Evolutionary conservation across 2,888 invertebrate species (phyloP).

Genomic region (Drosophila mercatorum): DNA sequence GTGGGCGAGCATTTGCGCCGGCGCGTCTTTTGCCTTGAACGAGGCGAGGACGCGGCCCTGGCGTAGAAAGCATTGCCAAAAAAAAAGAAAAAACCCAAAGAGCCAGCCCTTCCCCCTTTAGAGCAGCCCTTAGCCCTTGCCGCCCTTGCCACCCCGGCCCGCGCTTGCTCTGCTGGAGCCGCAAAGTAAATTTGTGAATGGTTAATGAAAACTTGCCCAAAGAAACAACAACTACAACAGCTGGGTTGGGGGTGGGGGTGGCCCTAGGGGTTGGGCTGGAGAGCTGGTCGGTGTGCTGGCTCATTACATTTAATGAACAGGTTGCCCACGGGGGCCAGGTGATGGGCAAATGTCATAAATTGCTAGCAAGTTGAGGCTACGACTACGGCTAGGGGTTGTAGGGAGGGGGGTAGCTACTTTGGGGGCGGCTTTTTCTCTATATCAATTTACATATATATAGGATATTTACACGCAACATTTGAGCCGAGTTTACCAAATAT

Average conservation of each 20-base stretch:
- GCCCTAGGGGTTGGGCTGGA: slow-evolving; percentile 2
- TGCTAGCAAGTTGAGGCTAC: slow-evolving; percentile 31
- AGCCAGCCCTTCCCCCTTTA: not conserved
- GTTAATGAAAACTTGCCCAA: slow-evolving; percentile 77
- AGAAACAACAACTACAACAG: slow-evolving; percentile 6
- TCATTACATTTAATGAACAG: slow-evolving; percentile 77
- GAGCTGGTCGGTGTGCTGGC: slow-evolving; percentile 51
- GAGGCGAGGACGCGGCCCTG: slow-evolving; percentile 58
- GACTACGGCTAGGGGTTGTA: not conserved
- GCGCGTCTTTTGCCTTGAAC: slow-evolving; percentile 52
- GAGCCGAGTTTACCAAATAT: slow-evolving; percentile 73
- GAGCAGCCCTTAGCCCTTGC: not conserved
- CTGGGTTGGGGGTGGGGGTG: not conserved
- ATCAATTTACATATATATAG: slow-evolving; percentile 78
- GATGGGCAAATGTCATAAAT: slow-evolving; percentile 77
- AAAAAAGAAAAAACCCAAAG: not conserved
- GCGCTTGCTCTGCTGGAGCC: slow-evolving; percentile 22
- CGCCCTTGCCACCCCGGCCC: not conserved
- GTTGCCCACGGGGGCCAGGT: slow-evolving; percentile 46
- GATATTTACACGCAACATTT: slow-evolving; percentile 80
- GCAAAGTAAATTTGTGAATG: slow-evolving; percentile 82
- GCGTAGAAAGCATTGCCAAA: slow-evolving; percentile 22
- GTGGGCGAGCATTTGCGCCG: slow-evolving; percentile 53
- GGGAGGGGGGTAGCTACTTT: not conserved
- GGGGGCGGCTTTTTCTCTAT: slow-evolving; percentile 40